Base-by-base conservation (phyloP, 2,888 invertebrate species). In the Tachina grossa region DNA sequence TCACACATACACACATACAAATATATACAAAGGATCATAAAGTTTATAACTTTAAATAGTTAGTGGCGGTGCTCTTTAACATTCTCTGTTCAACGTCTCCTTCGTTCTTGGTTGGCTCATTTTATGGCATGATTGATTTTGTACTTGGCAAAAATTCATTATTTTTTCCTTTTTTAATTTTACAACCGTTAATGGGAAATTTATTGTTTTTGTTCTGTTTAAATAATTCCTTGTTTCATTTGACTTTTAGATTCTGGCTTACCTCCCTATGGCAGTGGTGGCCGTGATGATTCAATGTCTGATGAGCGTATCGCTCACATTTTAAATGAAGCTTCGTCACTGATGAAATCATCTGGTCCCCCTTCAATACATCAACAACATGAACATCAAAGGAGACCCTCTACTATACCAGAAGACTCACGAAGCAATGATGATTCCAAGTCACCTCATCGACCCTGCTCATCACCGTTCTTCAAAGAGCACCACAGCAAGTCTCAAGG, bases 301-400 rank as follows among this genome's bases (percentile, higher is more conserved):
- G 98, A 99, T 91, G 98, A 99, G 90, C 94, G 98, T 87, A 96
- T 99, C 88, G 97, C 96, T 68, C 98, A 98, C 93, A 98, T 99
- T 91, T 95, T 99, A 83, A 97, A 95, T 90, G 98, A 99, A 91
- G 98, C 98, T 31, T 97, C 97, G 74, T 97, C 97, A 89, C 95
- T 98, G 90, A 97, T 98, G 95, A 96, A 97, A 93, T 89, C 88
- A 66, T 94, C 94, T 1, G 88, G 88, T 57, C 88, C 66, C 14
- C 88, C 88, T 75, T 87, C 88, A 5, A 66, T 88, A 69, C 88
- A 89, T 87, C n/a, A 83, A 79, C 95, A 95, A 93, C 81, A 81
- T 69, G 88, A 91, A 90, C 89, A 90, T 78, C 89, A 89, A 22
- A 89, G 91, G 91, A 89, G 93, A 89, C 88, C 92, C 89, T 89